Evolutionary conservation across 2,797 vertebrate genomes (phyloP).

Genomic region (Pristis pectinata): DNA sequence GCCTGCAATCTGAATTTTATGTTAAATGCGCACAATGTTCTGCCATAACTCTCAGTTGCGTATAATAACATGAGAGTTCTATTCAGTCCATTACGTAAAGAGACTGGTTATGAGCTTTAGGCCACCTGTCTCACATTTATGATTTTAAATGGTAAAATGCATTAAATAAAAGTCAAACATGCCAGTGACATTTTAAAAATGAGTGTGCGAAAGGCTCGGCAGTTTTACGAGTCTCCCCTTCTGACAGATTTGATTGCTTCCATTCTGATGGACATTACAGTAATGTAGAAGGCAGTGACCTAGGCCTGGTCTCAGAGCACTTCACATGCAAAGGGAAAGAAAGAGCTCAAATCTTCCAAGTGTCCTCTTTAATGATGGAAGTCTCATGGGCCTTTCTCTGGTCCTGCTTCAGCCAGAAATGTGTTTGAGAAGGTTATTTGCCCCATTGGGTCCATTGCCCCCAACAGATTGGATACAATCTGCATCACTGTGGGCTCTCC

Average conservation of each 20-base stretch:
- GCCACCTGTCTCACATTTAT: conserved; percentile 47
- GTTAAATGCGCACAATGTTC: conserved; percentile 55
- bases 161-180: conserved; percentile 51
- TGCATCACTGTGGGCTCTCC: background rate
- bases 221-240: conserved; percentile 37
- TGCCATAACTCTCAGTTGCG: conserved; percentile 60
- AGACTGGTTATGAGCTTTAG: conserved; percentile 49
- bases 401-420: background rate
- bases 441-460: background rate
- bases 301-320: background rate
- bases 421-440: background rate
- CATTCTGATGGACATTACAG: conserved; percentile 15
- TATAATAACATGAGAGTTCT: conserved; percentile 55
- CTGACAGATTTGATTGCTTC: conserved; percentile 31
- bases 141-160: conserved; percentile 49
- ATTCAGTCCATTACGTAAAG: conserved; percentile 77
- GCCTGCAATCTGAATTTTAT: conserved; percentile 66
- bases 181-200: conserved; percentile 37
- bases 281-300: conserved; percentile 23
- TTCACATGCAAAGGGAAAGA: background rate
- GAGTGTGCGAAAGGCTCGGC: conserved; percentile 20
- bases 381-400: background rate
- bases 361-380: background rate
- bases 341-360: background rate
- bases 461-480: background rate